These are phyloP conservation scores for Polyploca ridens DNA, from an alignment of 2,888 invertebrate genomes.

Conservation along the genomic window DNA sequence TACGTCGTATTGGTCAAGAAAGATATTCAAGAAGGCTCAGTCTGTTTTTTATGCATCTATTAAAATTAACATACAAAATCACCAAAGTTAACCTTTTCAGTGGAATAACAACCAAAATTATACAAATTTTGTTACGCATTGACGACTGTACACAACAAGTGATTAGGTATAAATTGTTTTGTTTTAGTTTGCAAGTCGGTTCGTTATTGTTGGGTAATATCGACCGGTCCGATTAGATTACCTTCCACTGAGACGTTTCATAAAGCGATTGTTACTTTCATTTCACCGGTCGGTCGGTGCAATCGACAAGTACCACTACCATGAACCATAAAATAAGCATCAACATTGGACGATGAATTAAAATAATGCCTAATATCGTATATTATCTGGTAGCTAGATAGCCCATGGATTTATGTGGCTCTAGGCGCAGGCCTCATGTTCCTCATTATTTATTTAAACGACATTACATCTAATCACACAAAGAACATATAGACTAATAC, in stretches of 20 bases:
- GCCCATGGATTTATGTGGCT: too few relatives aligned
- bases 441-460: too few relatives aligned
- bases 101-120: neutral
- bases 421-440: too few relatives aligned
- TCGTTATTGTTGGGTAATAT: constrained; percentile 66
- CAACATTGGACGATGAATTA: neutral
- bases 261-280: constrained; percentile 79
- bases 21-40: too few relatives aligned
- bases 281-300: constrained; percentile 57
- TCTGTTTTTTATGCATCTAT: too few relatives aligned
- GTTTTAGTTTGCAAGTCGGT: constrained; percentile 48
- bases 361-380: neutral
- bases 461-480: too few relatives aligned
- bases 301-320: constrained; percentile 52
- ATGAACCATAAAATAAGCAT: constrained; percentile 20
- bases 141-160: constrained; percentile 30
- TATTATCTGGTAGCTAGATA: too few relatives aligned
- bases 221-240: constrained; percentile 66
- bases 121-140: constrained; percentile 1
- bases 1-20: too few relatives aligned
- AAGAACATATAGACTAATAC: neutral
- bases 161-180: constrained; percentile 50
- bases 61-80: neutral
- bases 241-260: constrained; percentile 71
- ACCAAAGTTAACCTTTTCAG: neutral